Conservation (phyloP, 2,797 vertebrate species). For the Cyprinodon diabolis region DNA sequence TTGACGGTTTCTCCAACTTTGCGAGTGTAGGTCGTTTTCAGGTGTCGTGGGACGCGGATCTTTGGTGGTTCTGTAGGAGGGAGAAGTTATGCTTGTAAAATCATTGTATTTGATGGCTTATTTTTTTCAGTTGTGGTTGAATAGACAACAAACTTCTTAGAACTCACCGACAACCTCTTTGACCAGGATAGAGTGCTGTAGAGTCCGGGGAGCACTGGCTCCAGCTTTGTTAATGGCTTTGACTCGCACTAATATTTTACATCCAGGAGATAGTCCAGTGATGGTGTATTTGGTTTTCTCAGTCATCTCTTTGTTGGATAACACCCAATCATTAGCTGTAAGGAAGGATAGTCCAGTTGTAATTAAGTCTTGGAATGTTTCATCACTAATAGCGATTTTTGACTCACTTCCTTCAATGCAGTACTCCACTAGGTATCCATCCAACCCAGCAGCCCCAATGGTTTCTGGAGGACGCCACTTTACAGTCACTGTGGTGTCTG, state of each 20-base stretch:
- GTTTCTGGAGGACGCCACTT: slow-evolving; percentile 98
- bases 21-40: slow-evolving; percentile 94
- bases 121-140: background rate
- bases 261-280: slow-evolving; percentile 83
- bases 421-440: slow-evolving; percentile 96
- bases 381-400: background rate
- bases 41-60: slow-evolving; percentile 94
- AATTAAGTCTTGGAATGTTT: slow-evolving; percentile 5
- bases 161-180: slow-evolving; percentile 94
- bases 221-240: slow-evolving; percentile 94
- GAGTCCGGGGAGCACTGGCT: slow-evolving; percentile 85
- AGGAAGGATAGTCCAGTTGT: slow-evolving; percentile 3
- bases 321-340: slow-evolving; percentile 89
- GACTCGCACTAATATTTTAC: slow-evolving; percentile 91
- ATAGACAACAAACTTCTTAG: background rate
- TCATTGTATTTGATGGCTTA: background rate
- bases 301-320: slow-evolving; percentile 87
- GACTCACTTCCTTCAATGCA: slow-evolving; percentile 97
- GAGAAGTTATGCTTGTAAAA: background rate
- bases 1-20: slow-evolving; percentile 96
- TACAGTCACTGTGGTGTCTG: slow-evolving; percentile 91
- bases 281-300: slow-evolving; percentile 96
- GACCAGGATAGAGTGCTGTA: slow-evolving; percentile 91
- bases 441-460: slow-evolving; percentile 95
- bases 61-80: slow-evolving; percentile 89